Evolutionary conservation across 2,113 vertebrate genomes (phyloP).

Genomic region (Bufo gargarizans): DNA sequence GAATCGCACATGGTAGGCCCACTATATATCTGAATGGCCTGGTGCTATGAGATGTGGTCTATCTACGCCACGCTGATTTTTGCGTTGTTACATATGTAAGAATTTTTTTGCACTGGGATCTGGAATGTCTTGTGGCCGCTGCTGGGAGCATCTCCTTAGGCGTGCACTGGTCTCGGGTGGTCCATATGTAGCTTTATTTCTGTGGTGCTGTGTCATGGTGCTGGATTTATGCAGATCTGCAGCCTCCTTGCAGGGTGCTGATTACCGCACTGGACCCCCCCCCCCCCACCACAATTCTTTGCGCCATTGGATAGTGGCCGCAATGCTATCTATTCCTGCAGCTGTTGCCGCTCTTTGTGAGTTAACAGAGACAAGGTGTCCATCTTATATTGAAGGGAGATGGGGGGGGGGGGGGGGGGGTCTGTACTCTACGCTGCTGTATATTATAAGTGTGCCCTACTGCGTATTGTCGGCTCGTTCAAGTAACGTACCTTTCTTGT

Average conservation of each 20-base stretch:
- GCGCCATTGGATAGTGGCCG: neutral
- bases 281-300: no score
- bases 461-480: neutral
- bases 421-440: neutral
- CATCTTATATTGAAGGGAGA: no score
- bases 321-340: neutral
- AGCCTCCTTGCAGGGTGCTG: neutral
- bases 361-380: no score
- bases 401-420: no score
- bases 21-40: no score
- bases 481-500: neutral
- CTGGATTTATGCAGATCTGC: neutral
- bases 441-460: neutral
- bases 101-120: neutral
- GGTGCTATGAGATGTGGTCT: no score
- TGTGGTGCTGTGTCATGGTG: neutral
- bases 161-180: neutral
- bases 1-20: no score
- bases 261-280: no score
- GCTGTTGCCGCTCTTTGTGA: neutral
- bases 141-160: no score
- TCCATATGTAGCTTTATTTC: neutral
- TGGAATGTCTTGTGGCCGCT: no score
- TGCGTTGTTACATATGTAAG: no score
- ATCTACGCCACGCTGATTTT: neutral